Base-by-base conservation (phyloP, 2,888 invertebrate genomes). In the Augiades crinisus region DNA sequence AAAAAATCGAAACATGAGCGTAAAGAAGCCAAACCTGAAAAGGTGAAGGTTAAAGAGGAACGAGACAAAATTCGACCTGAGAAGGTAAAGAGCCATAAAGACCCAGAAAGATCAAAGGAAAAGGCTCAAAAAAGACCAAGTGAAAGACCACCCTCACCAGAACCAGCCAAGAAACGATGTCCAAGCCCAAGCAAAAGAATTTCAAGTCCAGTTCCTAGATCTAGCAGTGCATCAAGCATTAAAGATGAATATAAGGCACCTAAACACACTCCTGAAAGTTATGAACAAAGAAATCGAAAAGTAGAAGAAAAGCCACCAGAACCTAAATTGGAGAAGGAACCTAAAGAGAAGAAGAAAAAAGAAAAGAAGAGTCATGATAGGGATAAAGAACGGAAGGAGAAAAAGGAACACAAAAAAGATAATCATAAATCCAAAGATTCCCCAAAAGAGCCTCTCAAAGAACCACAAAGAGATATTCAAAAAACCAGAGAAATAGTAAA, bases 351-450 rank as follows among this genome's bases (percentile, higher is more conserved):
- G 57, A 91, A 91, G 60, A 92, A 91, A 63, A 92, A 92, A 64
- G 93, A 92, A 57, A 92, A 92, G 64, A 91, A 92, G 67, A 92
- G 92, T 46, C 92, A 93, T 68, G 92, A 92, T 38, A 84, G 90
- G 63, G 92, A 92, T 50, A 92, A 92, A 70, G 94, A 93, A 46
- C 90, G 92, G 38, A 87, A 91, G 55, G 85, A 84, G 56, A 89
- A 88, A 60, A 90, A 89, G 61, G 91, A 92, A 58, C 91, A 91
- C 57, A 91, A 91, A 67, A 91, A 92, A 72, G 91, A 92, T 60
- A 90, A 82, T 62, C 81, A 83, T 66, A 86, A 90, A 70, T 61
- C 70, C 53, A 85, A 85, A 74, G 87, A 90, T 56, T 79, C 81
- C 24, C 81, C 81, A 24, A 88, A 89, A 61, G 82, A 84, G 53